These are phyloP conservation scores for Ambastaia sidthimunki DNA, from an alignment of 2,797 vertebrate species.

Conservation along the genomic window DNA sequence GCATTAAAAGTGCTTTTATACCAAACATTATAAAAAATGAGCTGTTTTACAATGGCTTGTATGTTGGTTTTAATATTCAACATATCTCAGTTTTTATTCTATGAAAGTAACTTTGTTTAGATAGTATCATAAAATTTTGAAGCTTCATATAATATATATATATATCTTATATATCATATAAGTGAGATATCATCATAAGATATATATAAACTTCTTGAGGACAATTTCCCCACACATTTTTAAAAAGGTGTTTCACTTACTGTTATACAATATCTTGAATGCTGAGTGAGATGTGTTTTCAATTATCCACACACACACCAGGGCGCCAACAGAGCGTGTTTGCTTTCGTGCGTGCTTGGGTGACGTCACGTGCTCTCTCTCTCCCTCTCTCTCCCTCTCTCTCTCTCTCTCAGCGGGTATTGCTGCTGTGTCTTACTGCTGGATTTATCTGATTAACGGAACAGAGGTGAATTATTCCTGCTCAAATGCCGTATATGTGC, in stretches of 20 bases:
- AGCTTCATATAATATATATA: too few relatives aligned
- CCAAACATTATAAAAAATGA: too few relatives aligned
- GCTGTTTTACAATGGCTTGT: background rate
- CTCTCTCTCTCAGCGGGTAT: slow-evolving; percentile 48
- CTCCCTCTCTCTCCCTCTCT: slow-evolving; percentile 47
- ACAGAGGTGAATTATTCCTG: slow-evolving; percentile 48
- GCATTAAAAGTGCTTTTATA: too few relatives aligned
- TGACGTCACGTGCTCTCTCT: slow-evolving; percentile 14
- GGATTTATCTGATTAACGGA: slow-evolving; percentile 45
- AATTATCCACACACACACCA: slow-evolving; percentile 43
- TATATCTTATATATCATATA: too few relatives aligned
- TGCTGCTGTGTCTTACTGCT: slow-evolving; percentile 20
- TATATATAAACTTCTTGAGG: too few relatives aligned
- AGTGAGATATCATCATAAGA: too few relatives aligned
- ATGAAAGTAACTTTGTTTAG: background rate
- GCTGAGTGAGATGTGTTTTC: slow-evolving; percentile 55
- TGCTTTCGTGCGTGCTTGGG: slow-evolving; percentile 10
- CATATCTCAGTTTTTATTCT: background rate
- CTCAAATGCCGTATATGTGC: slow-evolving; percentile 35
- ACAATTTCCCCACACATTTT: too few relatives aligned
- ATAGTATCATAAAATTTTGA: too few relatives aligned
- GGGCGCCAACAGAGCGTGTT: slow-evolving; percentile 27
- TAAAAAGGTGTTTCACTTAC: slow-evolving; percentile 1
- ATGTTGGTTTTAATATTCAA: background rate
- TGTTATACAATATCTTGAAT: slow-evolving; percentile 12